phyloP scores from a whole-genome alignment of 1,140 invertebrate genomes.

The Parapsyche elsis region DNA sequence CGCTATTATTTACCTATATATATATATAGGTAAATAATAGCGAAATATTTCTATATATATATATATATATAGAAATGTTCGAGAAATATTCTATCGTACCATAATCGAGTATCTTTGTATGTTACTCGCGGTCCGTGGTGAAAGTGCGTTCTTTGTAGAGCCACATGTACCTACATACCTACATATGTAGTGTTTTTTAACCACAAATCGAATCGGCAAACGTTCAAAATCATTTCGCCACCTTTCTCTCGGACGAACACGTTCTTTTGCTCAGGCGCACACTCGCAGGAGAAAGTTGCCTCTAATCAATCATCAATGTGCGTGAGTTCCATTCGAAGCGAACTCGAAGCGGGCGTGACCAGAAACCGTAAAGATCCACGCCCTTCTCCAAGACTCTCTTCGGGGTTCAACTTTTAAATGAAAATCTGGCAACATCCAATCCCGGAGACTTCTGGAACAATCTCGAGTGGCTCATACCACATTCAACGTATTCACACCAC shows the following conservation, averaged over 20 bases:
- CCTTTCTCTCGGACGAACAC: constrained; percentile 17
- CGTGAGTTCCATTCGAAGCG: constrained; percentile 34
- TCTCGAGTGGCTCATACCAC: too few relatives aligned
- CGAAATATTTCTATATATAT: too few relatives aligned
- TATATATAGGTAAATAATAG: too few relatives aligned
- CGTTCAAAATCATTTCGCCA: background rate
- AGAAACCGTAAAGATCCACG: constrained; percentile 18
- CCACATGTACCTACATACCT: too few relatives aligned
- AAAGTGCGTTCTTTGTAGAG: too few relatives aligned
- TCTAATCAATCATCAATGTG: constrained; percentile 41
- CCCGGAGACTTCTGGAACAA: too few relatives aligned
- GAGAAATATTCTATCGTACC: too few relatives aligned
- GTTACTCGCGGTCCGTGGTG: too few relatives aligned
- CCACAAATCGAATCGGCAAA: background rate
- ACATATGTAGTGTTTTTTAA: background rate
- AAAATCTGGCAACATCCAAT: background rate
- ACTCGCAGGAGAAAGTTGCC: constrained; percentile 34
- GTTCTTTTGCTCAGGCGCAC: background rate
- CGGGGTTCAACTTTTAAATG: background rate
- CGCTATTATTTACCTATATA: too few relatives aligned
- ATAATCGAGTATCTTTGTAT: too few relatives aligned
- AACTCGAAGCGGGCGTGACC: constrained; percentile 19
- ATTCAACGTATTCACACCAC: too few relatives aligned
- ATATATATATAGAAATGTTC: too few relatives aligned
- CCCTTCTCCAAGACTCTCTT: background rate